Conservation (phyloP, 2,888 invertebrate genomes). For the Hemicrepidius hirtus region DNA sequence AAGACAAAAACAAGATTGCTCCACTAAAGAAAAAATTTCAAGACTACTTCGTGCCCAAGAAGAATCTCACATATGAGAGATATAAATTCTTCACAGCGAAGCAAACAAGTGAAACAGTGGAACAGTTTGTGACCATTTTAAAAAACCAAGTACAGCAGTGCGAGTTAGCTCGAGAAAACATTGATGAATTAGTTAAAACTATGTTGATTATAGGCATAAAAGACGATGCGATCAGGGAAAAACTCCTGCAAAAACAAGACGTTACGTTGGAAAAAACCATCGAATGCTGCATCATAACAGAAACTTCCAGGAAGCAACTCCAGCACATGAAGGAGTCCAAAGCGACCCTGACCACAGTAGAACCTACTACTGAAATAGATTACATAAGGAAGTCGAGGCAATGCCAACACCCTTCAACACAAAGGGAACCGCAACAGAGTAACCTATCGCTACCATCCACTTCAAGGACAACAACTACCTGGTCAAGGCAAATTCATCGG, state of each 20-base stretch:
- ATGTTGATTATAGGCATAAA: conserved; percentile 56
- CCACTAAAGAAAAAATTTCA: no score
- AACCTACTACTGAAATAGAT: neutral
- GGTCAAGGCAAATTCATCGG: no score
- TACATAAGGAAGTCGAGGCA: neutral
- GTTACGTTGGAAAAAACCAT: conserved; percentile 53
- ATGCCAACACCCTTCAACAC: neutral
- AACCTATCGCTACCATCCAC: no score
- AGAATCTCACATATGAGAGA: no score
- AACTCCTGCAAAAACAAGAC: conserved; percentile 55
- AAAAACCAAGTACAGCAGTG: conserved; percentile 56
- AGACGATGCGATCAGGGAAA: conserved; percentile 50
- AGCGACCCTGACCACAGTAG: neutral
- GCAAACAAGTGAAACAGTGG: conserved; percentile 57
- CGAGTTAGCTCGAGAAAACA: conserved; percentile 50
- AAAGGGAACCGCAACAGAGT: no score
- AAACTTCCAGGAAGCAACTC: conserved; percentile 23
- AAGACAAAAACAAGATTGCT: no score
- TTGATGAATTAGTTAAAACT: conserved; percentile 52
- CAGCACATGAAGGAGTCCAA: neutral
- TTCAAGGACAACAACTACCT: no score
- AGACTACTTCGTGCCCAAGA: no score
- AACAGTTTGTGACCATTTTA: conserved; percentile 56
- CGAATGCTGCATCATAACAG: conserved; percentile 46
- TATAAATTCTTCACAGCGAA: no score